A percentile compares a stretch with the other conserved stretches of the same genome.
Evolutionary conservation across 2,797 vertebrate genomes (phyloP).

Genomic region (Diceros bicornis): DNA sequence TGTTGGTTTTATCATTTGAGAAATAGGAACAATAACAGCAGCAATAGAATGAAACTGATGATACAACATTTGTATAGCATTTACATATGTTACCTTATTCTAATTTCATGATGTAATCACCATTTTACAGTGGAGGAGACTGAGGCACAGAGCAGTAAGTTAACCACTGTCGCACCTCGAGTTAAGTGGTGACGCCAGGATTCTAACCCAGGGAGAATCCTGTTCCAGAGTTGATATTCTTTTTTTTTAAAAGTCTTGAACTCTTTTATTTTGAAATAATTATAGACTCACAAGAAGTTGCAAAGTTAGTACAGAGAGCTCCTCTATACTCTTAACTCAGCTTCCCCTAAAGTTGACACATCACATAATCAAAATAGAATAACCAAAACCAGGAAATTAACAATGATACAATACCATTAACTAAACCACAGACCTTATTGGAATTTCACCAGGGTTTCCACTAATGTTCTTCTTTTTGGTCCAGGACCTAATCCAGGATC

Average conservation of each 20-base stretch:
- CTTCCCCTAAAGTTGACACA: background rate
- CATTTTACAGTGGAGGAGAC: background rate
- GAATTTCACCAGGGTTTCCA: background rate
- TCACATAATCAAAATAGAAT: background rate
- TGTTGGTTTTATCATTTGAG: background rate
- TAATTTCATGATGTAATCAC: background rate
- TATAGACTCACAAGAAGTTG: background rate
- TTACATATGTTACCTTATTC: background rate
- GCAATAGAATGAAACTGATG: background rate
- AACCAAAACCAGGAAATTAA: background rate
- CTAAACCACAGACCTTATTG: background rate
- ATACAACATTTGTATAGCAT: background rate
- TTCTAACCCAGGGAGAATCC: background rate
- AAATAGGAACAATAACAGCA: background rate
- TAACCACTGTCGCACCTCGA: too few relatives aligned
- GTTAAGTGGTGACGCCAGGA: background rate
- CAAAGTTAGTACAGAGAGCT: background rate
- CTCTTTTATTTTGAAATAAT: background rate
- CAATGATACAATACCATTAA: background rate
- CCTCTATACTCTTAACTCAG: accelerated
- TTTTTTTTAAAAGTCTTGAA: background rate
- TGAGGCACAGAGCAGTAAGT: background rate
- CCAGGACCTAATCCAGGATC: background rate
- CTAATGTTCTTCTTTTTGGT: background rate
- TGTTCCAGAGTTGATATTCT: background rate